Base-by-base conservation (phyloP, 2,888 invertebrate species). In the Eupithecia centaureata region DNA sequence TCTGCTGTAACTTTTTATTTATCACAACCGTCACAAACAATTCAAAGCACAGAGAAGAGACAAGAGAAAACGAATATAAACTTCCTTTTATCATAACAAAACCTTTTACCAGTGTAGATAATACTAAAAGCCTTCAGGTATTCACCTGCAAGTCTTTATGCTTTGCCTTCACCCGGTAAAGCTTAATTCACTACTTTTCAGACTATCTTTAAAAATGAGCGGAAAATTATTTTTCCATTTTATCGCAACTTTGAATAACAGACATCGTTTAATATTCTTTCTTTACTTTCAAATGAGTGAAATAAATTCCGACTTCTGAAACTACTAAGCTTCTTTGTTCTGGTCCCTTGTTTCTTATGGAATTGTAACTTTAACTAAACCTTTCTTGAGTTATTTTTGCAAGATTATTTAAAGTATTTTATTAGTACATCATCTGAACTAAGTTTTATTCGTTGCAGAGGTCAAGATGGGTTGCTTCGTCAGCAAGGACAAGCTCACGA, bases 401-500 rank as follows among this genome's bases (percentile, higher is more conserved):
- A 13, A 54, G 15, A 28, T 15, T 54, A 15, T 27, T 5, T 52
- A 4, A 1, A 47, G 47, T 22, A 22, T 47, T 47, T 47, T 22
- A 18, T 47, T 10, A 22, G 1, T 47, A 22, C 10, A 8, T 57
- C 18, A 30, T 30, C 57, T 32, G 18, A 57, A 32, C 10, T 5
- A 18, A 30, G 5, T n/a, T 32, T 28, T 33, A 12, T 57, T 91
- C 88, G 87, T 91, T 91, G 22, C 85, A 92, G 92, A 75, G 71
- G 71, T 35, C 77, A 90, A 86, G 89, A 98, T 98, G 98, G 98
- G 98, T 85, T 98, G 98, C 93, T 97, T 98, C 89, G 97, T 97
- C 87, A 98, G 98, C 94, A 98, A 98, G 94, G 98, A 98, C 93
- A 98, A 98, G 90, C 94, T 99, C 83, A 98, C 98, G 86, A 98